Base-by-base conservation (phyloP, 2,888 invertebrate genomes). In the Dicroscelio sp. region DNA sequence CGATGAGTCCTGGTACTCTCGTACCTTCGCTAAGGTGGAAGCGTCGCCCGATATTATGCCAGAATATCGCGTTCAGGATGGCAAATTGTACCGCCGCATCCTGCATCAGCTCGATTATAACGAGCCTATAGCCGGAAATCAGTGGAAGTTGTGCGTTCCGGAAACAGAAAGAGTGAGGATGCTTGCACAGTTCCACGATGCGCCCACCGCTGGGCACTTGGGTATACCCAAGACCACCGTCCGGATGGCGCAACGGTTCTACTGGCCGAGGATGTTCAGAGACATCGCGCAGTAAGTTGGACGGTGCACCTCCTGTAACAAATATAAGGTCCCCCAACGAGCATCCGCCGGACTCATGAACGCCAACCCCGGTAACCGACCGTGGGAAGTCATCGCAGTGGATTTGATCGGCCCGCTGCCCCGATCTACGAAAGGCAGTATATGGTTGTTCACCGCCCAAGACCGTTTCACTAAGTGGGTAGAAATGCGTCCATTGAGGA, bases 391-490 rank as follows among this genome's bases (percentile, higher is more conserved):
- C 25, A 27, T 60, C 60, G 23, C 60, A 48, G 52, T 14, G n/a
- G n/a, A n/a, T n/a, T n/a, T n/a, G n/a, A n/a, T n/a, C n/a, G n/a
- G n/a, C n/a, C n/a, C n/a, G n/a, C 33, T 75, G 30, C 75, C 75
- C 1, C 55, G 75, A 5, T 75, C 75, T 1, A 55, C n/a, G 14
- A 12, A 55, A 1, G 55, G 33, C 5, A 4, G 33, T n/a, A 55
- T 4, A 31, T 75, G 75, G 75, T n/a, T 75, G 5, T 14, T 75
- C 1, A 55, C 55, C 20, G 52, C 52, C 33, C 76, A 76, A 20
- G 76, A 76, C 30, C 14, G 30, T n/a, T 76, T 38, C 38, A 60
- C 76, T 2, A 76, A 60, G 23, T 76, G 60, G 35, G 25, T 38
- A 23, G 58, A 76, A n/a, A 10, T 73, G 17, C 8, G 27, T 3